Conservation (phyloP, 2,797 vertebrate genomes). For the Gobionotothen gibberifrons region DNA sequence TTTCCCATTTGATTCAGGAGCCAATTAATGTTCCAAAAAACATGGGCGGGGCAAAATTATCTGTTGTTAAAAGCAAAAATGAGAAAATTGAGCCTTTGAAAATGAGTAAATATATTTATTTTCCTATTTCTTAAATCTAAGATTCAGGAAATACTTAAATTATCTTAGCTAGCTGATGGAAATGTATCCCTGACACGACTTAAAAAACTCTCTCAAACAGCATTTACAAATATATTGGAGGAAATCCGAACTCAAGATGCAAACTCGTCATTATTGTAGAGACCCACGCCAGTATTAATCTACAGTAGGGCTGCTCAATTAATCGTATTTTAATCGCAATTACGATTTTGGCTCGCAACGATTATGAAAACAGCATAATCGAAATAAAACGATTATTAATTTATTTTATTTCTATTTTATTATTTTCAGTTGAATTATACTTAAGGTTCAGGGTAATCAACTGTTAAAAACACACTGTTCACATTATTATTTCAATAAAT, state of each 20-base stretch:
- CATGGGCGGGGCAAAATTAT: background rate
- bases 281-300: background rate
- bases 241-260: background rate
- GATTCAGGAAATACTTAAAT: background rate
- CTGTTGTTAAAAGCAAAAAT: background rate
- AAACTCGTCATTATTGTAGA: background rate
- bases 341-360: too few species aligned
- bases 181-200: background rate
- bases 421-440: too few species aligned
- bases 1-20: constrained; percentile 2
- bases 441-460: too few species aligned
- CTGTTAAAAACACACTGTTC: too few species aligned
- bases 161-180: background rate
- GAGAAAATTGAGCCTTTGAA: too few species aligned
- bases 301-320: too few species aligned
- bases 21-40: constrained; percentile 14
- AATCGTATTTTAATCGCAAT: too few species aligned
- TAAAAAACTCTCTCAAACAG: background rate
- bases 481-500: too few species aligned
- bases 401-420: too few species aligned
- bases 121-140: background rate
- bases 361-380: too few species aligned
- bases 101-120: too few species aligned
- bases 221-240: background rate
- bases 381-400: too few species aligned